A percentile compares a stretch with the other conserved stretches of the same genome.
These are phyloP conservation scores for Pluvialis apricaria DNA, from an alignment of 2,113 vertebrate genomes.

Conservation along the genomic window DNA sequence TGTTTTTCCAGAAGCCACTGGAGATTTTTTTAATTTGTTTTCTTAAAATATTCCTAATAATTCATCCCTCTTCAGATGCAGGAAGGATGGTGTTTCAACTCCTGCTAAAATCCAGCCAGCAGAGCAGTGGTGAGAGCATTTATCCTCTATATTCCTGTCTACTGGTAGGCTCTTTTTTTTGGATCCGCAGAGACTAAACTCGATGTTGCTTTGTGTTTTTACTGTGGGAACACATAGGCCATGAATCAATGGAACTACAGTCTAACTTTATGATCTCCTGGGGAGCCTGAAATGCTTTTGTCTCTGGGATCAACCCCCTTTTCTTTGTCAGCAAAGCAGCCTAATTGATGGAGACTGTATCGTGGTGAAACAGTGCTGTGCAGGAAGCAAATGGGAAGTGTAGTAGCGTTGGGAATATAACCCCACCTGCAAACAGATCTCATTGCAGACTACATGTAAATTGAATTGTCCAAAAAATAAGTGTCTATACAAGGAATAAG, in stretches of 20 bases:
- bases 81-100: not conserved
- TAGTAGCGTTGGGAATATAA: not conserved
- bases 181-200: not conserved
- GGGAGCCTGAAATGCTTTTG: conserved; percentile 41
- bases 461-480: not conserved
- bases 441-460: fast-evolving
- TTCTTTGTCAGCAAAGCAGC: not conserved
- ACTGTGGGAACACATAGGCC: not conserved
- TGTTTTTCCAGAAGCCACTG: not conserved
- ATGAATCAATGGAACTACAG: not conserved
- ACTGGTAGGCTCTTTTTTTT: not conserved
- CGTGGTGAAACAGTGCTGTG: not conserved
- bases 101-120: not conserved
- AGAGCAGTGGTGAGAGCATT: not conserved
- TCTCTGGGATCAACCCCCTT: conserved; percentile 15
- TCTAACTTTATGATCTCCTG: not conserved
- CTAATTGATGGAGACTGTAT: not conserved
- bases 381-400: not conserved
- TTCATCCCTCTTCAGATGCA: not conserved
- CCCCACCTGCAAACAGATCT: not conserved
- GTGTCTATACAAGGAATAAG: not conserved
- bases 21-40: conserved; percentile 5
- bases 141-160: not conserved
- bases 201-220: not conserved
- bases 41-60: not conserved